Conservation (phyloP, 2,888 invertebrate genomes). For the Pantelozetes paolii region DNA sequence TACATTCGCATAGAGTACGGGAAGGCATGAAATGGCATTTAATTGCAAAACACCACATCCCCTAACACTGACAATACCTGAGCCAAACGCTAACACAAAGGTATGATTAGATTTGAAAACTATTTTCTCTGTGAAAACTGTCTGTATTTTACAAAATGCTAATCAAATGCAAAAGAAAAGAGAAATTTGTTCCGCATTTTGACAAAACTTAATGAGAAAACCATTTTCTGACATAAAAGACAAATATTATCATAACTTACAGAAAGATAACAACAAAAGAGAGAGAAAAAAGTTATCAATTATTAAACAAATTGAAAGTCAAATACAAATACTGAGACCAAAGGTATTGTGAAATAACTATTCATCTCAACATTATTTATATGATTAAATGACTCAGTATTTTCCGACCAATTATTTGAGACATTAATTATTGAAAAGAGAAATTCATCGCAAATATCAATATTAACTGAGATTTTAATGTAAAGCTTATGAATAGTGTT, state of each 20-base stretch:
- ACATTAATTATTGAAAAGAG: no score
- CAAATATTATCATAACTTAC: background rate
- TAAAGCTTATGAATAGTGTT: no score
- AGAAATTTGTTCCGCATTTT: slow-evolving; percentile 31
- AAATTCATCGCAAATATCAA: no score
- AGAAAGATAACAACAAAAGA: background rate
- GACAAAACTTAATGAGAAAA: slow-evolving; percentile 21
- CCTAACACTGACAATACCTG: slow-evolving; percentile 18
- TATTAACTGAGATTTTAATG: no score
- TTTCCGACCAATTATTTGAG: background rate
- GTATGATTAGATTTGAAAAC: background rate
- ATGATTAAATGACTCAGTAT: background rate
- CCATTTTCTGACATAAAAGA: slow-evolving; percentile 5
- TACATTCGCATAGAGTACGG: background rate
- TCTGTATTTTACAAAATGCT: background rate
- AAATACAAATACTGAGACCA: background rate
- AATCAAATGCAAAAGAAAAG: background rate
- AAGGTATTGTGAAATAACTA: background rate
- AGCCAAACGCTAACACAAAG: slow-evolving; percentile 5
- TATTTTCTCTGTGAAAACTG: background rate
- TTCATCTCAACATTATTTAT: slow-evolving; percentile 9
- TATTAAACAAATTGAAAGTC: slow-evolving; percentile 4
- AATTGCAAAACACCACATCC: background rate
- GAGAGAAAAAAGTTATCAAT: slow-evolving; percentile 3
- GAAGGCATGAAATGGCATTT: slow-evolving; percentile 33